Evolutionary conservation across 1,140 invertebrate genomes (phyloP), one percentile per base, ranked within the genome.

Genomic region (Xylocopa sonorina): DNA sequence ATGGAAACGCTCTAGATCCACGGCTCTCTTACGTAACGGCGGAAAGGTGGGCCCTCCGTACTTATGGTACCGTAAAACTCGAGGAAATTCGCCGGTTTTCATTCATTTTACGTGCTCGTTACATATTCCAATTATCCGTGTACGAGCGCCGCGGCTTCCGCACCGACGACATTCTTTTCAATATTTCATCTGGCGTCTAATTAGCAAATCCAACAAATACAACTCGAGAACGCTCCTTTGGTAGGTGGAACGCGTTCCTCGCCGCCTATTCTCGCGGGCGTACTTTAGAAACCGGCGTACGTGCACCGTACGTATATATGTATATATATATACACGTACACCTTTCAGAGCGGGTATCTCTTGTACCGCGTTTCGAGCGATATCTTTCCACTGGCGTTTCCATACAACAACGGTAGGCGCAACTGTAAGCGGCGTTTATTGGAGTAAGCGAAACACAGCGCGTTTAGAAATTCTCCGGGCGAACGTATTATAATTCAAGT

Each of bases 121-220:
- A 84, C 68, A 57, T 71, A 84, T 80, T 84, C 60, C 67, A 84
- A 84, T 83, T 83, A 84, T 57, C 12, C 41, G 38, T 62, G 29
- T 57, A 27, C 53, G 29, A 16, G 43, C 29, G 21, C 14, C 18
- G 43, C 29, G 21, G 21, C 18, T 41, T 34, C 57, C 27, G 18
- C 63, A 48, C 10, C 14, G 66, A 66, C 51, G 72, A 73, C 78
- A 74, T 80, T 79, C 68, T 83, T 64, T 68, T 51, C 57, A 71
- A 74, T 83, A 84, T 71, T 83, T 80, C 60, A 53, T 51, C 34
- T 55, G 58, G 27, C 57, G 64, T 50, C 71, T 80, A 75, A 83
- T 80, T 83, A 80, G 64, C 51, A 53, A 69, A 78, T 78, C 38
- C 34, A 38, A 71, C 68, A 71, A 71, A 78, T 43, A 27, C n/a